Percentiles rank a stretch among this genome's conserved stretches.
These are phyloP conservation scores for Oreochromis niloticus DNA, from an alignment of 2,113 vertebrate genomes.

Conservation along the genomic window DNA sequence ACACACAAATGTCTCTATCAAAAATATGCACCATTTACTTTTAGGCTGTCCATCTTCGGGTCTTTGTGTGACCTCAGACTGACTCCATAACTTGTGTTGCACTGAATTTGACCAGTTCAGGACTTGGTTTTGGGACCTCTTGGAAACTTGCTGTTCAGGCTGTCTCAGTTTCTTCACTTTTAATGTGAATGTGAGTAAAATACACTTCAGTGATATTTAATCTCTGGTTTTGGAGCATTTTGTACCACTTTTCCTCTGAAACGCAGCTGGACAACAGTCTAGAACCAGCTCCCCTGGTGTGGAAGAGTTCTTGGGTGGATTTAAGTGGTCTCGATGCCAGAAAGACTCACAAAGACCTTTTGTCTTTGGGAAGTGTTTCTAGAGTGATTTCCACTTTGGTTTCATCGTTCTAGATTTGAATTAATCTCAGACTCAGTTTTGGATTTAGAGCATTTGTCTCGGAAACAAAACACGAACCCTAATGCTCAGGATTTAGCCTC, in stretches of 20 bases:
- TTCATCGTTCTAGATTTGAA: neutral
- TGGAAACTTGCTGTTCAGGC: neutral
- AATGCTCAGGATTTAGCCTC: accelerated
- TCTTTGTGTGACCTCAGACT: neutral
- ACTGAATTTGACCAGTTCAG: neutral
- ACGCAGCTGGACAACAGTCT: neutral
- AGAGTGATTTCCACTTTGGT: neutral
- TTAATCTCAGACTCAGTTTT: neutral
- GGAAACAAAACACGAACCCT: accelerated
- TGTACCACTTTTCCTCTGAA: neutral
- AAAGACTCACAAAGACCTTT: neutral
- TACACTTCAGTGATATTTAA: neutral
- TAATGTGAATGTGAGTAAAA: neutral
- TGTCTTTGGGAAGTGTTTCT: neutral
- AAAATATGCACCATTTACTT: neutral
- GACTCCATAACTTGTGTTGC: neutral
- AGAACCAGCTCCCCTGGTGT: neutral
- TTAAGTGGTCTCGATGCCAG: neutral
- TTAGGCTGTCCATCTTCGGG: neutral
- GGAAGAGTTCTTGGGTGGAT: neutral
- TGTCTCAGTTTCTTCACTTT: neutral
- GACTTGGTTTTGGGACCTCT: neutral
- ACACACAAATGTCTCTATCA: neutral
- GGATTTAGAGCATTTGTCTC: neutral
- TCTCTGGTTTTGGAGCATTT: neutral